Evolutionary conservation across 2,888 invertebrate genomes (phyloP), one percentile per base, ranked within the genome.

Genomic region (Ormyrus pomaceus): DNA sequence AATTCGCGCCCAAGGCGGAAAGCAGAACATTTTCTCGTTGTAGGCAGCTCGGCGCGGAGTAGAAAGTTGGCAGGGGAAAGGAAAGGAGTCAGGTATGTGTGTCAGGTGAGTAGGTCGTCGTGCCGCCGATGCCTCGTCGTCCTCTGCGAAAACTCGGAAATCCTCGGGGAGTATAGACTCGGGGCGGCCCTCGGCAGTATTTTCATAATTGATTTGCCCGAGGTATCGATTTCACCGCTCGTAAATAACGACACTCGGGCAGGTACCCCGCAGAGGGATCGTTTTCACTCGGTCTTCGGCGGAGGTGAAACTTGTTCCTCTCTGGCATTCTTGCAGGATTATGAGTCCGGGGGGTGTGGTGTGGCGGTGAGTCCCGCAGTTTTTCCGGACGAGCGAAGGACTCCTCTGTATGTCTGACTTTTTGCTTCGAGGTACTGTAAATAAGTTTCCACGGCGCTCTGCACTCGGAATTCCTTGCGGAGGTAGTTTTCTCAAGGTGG

Each of bases 181-280:
- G 19, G 48, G 11, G n/a, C 13, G n/a, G 8, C 19, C 2, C 46
- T 19, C 50, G 61, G 83, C 83, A 79, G 81, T 86, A 86, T 87
- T 87, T 86, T 86, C 87, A 85, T 88, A 87, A 88, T 88, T 87
- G 87, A 87, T 86, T 85, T 83, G 46, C 61, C 83, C 70, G 68
- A 85, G 83, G 85, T 89, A 89, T 89, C 89, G 88, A 88, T 89
- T 89, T 89, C 89, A 88, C 83, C 79, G 83, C 85, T 86, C 87
- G 85, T 89, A 89, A 89, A 89, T 88, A 88, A 88, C 84, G 84
- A 84, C 83, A 82, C 82, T 19, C 19, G 19, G 19, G 19, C 19
- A 19, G 19, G 19, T 19, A 19, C 19, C 19, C 19, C 19, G 19
- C 19, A 19, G 19, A 19, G 19, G 19, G 19, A 19, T 19, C 19